These are phyloP conservation scores for Eupithecia exiguata DNA, from an alignment of 2,888 invertebrate genomes.

Conservation along the genomic window DNA sequence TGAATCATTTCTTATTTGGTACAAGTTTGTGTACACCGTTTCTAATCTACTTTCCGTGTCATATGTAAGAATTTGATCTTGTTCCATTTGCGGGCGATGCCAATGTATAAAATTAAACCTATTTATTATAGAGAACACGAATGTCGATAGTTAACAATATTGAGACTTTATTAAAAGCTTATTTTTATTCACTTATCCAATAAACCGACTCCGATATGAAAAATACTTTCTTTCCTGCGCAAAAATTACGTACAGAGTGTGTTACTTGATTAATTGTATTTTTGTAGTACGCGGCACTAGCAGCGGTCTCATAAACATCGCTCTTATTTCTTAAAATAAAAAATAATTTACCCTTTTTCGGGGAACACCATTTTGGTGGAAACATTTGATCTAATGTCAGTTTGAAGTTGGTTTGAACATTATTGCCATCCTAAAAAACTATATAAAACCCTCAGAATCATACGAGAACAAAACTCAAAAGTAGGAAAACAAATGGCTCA, in stretches of 20 bases:
- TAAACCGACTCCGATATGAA: no score
- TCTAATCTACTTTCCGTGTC: neutral
- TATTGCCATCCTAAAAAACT: slow-evolving; percentile 54
- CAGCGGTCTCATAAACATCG: no score
- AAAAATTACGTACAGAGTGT: no score
- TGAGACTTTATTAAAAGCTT: no score
- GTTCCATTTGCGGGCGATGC: neutral
- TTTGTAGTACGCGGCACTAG: no score
- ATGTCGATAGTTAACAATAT: no score
- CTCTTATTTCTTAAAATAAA: no score
- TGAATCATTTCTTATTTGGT: neutral
- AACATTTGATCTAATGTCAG: neutral
- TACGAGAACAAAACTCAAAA: neutral
- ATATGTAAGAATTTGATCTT: no score
- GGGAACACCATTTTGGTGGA: neutral
- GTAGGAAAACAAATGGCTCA: neutral
- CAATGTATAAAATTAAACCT: neutral
- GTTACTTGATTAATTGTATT: no score
- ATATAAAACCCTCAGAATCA: neutral
- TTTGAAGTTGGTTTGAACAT: neutral
- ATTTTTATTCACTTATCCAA: no score
- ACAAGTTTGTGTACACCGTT: neutral
- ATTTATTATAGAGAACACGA: no score
- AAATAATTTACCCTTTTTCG: neutral
- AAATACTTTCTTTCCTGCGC: no score